Evolutionary conservation across 1,140 invertebrate species (phyloP), one percentile per base, ranked within the genome.

Genomic region (Brachionus manjavacas): DNA sequence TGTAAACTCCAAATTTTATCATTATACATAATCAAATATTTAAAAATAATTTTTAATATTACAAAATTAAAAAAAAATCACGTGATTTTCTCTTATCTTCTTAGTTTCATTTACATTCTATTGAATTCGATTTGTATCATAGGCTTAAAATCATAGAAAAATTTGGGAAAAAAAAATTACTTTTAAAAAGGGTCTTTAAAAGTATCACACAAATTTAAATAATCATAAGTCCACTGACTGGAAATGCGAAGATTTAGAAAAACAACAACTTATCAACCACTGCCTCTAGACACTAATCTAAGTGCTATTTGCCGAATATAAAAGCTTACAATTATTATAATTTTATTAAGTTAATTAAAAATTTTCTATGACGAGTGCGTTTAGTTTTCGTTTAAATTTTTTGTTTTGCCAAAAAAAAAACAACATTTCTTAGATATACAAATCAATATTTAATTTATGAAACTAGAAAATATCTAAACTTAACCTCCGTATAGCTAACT

Each of bases 321-420:
- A 23, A 72, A 11, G 20, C 31, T 72, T 9, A 72, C 31, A 72
- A 72, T 72, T 72, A 72, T 72, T 72, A 72, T 72, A 72, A 72
- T 72, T 72, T 72, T 72, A 72, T 72, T 72, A 72, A 72, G 68
- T 72, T 72, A 72, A 72, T 72, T 72, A 41, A 41, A 39, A 72
- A 39, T 72, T 72, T 39, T 72, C n/a, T 41, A 16, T 72, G 68
- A 72, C 68, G 68, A 72, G 39, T 41, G 16, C n/a, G 52, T 72
- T 72, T 70, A n/a, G 66, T 31, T 35, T 39, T 20, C 16, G 7
- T 72, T 41, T 68, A 23, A 64, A 31, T 25, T 68, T 68, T 31
- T 68, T 28, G 9, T 28, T 68, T 68, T 9, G 64, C 14, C 14
- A 46, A 3, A 14, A 46, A n/a, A 31, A 35, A 35, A 35, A 35